Evolutionary conservation across 2,888 invertebrate species (phyloP).

Genomic region (Cephus runcator): DNA sequence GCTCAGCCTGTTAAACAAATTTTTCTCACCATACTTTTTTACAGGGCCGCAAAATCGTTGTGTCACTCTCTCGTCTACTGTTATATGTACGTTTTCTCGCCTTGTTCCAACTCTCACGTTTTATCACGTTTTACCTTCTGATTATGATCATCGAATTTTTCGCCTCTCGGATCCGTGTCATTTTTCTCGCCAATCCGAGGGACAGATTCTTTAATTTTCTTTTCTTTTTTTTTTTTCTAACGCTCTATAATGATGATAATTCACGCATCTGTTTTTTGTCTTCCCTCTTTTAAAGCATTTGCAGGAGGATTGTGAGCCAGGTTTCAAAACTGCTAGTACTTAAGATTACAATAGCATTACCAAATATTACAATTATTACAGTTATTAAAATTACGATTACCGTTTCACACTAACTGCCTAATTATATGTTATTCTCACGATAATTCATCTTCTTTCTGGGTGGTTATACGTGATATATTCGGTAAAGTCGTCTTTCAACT

Average conservation of each 20-base stretch:
- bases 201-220: constrained; percentile 13
- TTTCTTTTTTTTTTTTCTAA: constrained; percentile 20
- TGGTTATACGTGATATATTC: constrained; percentile 54
- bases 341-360: constrained; percentile 47
- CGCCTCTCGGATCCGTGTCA: constrained; percentile 20
- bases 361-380: background rate
- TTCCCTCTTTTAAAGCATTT: constrained; percentile 63
- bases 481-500: constrained; percentile 33
- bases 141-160: constrained; percentile 1
- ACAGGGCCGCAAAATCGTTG: constrained; percentile 40
- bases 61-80: constrained; percentile 20
- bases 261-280: constrained; percentile 62
- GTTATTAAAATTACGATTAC: constrained; percentile 35
- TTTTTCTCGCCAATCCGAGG: constrained; percentile 17
- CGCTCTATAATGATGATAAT: constrained; percentile 32
- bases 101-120: constrained; percentile 21
- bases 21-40: constrained; percentile 33
- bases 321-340: constrained; percentile 62
- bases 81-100: constrained; percentile 13
- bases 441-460: constrained; percentile 57
- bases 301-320: constrained; percentile 65
- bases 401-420: constrained; percentile 18
- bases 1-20: constrained; percentile 53
- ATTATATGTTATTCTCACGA: constrained; percentile 53
- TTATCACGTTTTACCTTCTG: background rate